These are phyloP conservation scores for Turnix velox DNA, from an alignment of 2,113 vertebrate species.

Conservation along the genomic window DNA sequence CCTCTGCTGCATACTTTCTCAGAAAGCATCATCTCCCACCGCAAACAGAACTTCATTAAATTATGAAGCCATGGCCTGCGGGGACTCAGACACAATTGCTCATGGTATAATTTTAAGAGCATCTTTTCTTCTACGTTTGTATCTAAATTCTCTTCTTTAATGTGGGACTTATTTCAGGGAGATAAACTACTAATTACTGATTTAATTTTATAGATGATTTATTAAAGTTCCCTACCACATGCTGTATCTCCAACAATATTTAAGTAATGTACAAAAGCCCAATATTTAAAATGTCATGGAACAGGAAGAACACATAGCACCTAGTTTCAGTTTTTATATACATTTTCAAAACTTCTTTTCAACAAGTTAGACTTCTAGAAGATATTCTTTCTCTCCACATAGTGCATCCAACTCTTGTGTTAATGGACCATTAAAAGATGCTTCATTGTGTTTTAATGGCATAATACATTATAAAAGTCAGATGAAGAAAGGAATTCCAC, in stretches of 20 bases:
- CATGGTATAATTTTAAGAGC: background rate
- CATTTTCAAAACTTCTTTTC: slow-evolving; percentile 8
- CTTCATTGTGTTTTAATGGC: slow-evolving; percentile 46
- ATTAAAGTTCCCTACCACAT: background rate
- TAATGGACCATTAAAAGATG: slow-evolving; percentile 52
- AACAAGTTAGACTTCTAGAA: background rate
- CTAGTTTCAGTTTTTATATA: background rate
- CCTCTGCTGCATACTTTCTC: background rate
- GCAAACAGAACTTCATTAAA: background rate
- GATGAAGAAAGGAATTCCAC: slow-evolving; percentile 25
- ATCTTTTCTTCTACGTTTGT: background rate
- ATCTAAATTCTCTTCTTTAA: background rate
- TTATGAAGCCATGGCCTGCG: background rate
- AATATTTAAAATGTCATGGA: background rate
- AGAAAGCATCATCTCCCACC: background rate
- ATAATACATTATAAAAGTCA: slow-evolving; percentile 34
- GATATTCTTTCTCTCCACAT: background rate
- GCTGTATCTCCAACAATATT: background rate
- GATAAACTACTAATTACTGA: background rate
- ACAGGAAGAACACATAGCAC: background rate
- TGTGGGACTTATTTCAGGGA: background rate
- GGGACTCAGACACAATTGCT: background rate
- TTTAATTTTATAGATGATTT: background rate
- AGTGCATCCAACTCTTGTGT: background rate
- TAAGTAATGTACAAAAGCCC: background rate